Percentiles rank a stretch among this genome's conserved stretches.
phyloP scores from a whole-genome alignment of 2,113 vertebrate genomes.

The Equus przewalskii region DNA sequence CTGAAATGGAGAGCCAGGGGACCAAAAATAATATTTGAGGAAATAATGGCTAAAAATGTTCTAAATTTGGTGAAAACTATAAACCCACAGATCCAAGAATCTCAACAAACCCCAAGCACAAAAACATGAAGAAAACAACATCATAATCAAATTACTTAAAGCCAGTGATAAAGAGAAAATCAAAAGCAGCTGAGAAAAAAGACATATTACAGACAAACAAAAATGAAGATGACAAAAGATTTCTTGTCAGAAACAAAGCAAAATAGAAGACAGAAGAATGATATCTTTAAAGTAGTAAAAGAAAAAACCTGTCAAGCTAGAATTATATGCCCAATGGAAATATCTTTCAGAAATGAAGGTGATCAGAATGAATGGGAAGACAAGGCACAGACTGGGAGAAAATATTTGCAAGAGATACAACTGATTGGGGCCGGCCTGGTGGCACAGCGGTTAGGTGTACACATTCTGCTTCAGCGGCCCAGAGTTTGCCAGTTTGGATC shows the following conservation, averaged over 20 bases:
- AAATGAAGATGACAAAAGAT: neutral
- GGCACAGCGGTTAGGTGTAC: too few relatives aligned
- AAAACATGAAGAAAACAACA: neutral
- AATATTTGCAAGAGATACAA: neutral
- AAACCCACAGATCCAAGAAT: neutral
- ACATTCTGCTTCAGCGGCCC: too few relatives aligned
- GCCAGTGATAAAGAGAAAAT: neutral
- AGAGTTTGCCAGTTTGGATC: too few relatives aligned
- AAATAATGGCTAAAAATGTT: neutral
- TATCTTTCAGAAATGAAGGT: constrained; percentile 32
- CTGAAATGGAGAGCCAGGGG: neutral
- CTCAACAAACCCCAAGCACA: neutral
- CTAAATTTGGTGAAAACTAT: neutral
- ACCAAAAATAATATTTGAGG: neutral
- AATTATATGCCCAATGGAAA: neutral
- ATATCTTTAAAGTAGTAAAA: neutral
- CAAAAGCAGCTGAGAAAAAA: neutral
- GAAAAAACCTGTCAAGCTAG: neutral
- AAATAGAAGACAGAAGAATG: neutral
- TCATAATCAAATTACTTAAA: neutral
- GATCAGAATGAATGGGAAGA: neutral
- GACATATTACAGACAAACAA: neutral
- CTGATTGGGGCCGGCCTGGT: too few relatives aligned
- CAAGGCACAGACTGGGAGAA: neutral
- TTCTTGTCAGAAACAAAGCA: constrained; percentile 30